Evolutionary conservation across 2,797 vertebrate genomes (phyloP).

Genomic region (Serranus cabrilla): DNA sequence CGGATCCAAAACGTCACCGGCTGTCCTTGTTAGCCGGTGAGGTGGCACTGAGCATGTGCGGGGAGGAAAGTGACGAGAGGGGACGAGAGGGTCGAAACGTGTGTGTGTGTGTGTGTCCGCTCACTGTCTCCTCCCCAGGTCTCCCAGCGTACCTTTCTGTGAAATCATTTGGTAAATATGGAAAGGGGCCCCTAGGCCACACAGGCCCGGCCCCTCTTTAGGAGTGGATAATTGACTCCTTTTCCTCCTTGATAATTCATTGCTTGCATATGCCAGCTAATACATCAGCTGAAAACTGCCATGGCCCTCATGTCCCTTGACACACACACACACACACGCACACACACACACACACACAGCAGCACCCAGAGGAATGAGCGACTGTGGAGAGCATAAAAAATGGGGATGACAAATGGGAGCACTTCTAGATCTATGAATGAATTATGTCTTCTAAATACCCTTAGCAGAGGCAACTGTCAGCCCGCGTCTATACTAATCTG

Average conservation of each 20-base stretch:
- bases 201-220: slow-evolving; percentile 88
- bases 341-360: slow-evolving; percentile 42
- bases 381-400: slow-evolving; percentile 78
- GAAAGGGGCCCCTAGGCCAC: slow-evolving; percentile 92
- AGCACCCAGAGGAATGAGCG: slow-evolving; percentile 82
- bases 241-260: slow-evolving; percentile 97
- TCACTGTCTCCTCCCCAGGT: slow-evolving; percentile 64
- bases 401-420: slow-evolving; percentile 93
- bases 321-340: slow-evolving; percentile 39
- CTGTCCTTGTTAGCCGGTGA: slow-evolving; percentile 64
- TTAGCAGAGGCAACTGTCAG: slow-evolving; percentile 95
- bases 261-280: slow-evolving; percentile 94
- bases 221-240: slow-evolving; percentile 99
- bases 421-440: slow-evolving; percentile 97
- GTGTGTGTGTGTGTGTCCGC: slow-evolving; percentile 43
- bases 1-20: slow-evolving; percentile 79
- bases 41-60: slow-evolving; percentile 50
- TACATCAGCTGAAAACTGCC: slow-evolving; percentile 93
- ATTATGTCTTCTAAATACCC: slow-evolving; percentile 97
- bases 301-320: slow-evolving; percentile 79
- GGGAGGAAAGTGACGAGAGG: slow-evolving; percentile 10
- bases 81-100: slow-evolving; percentile 36
- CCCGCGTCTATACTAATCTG: slow-evolving; percentile 95
- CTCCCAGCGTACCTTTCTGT: slow-evolving; percentile 84
- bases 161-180: slow-evolving; percentile 96